phyloP scores from a whole-genome alignment of 1,140 invertebrate genomes.

The Pectinophora gossypiella region DNA sequence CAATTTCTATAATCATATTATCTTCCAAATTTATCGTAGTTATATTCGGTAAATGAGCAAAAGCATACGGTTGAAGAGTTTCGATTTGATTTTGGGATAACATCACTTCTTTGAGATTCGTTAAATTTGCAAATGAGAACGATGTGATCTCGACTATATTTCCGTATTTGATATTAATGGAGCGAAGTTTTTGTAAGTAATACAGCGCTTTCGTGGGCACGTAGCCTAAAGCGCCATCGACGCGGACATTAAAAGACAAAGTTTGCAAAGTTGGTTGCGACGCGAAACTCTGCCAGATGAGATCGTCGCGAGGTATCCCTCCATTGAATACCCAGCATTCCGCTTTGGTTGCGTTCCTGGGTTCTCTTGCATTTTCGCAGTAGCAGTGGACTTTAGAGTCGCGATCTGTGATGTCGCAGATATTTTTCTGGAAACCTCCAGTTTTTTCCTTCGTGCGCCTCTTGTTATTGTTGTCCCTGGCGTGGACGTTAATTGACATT shows the following conservation, averaged over 20 bases:
- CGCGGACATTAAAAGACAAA: conserved; percentile 81
- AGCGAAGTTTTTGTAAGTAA: conserved; percentile 79
- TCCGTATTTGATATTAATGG: conserved; percentile 82
- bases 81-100: conserved; percentile 82
- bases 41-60: conserved; percentile 81
- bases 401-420: conserved; percentile 66
- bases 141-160: conserved; percentile 80
- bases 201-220: conserved; percentile 81
- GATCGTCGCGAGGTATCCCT: conserved; percentile 77
- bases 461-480: conserved; percentile 58
- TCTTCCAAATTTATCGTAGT: conserved; percentile 81
- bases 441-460: conserved; percentile 58
- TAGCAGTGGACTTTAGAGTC: conserved; percentile 72
- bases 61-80: conserved; percentile 78
- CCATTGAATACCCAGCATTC: conserved; percentile 81
- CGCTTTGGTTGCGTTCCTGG: conserved; percentile 65
- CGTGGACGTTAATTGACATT: conserved; percentile 58
- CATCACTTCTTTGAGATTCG: conserved; percentile 79
- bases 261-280: conserved; percentile 82
- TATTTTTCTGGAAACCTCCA: conserved; percentile 63
- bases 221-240: conserved; percentile 79
- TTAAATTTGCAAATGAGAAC: conserved; percentile 83
- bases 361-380: conserved; percentile 62
- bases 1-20: conserved; percentile 83
- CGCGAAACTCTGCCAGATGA: conserved; percentile 82